These are phyloP conservation scores for Ceratina japonica DNA, from an alignment of 1,140 invertebrate species.

Conservation along the genomic window DNA sequence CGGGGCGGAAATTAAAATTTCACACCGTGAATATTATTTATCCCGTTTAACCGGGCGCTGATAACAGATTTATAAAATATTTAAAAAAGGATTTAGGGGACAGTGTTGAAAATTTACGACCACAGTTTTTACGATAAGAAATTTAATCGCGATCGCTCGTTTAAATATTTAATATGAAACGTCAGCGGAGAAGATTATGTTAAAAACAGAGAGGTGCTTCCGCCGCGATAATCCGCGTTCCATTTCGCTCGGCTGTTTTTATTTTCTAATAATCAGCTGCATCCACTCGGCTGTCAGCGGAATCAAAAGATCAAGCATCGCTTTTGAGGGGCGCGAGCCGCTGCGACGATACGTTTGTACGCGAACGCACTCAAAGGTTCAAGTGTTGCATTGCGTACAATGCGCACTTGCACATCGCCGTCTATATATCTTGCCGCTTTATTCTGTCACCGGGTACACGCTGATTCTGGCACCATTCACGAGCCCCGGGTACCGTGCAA, in stretches of 20 bases:
- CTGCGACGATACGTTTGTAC: slow-evolving; percentile 43
- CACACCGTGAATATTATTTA: not conserved
- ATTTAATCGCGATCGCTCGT: too few species aligned
- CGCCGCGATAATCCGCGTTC: not conserved
- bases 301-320: slow-evolving; percentile 61
- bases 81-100: too few species aligned
- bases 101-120: too few species aligned
- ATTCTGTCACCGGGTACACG: slow-evolving; percentile 36
- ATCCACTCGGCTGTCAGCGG: slow-evolving; percentile 25
- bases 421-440: slow-evolving; percentile 36
- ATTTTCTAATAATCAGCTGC: slow-evolving; percentile 35
- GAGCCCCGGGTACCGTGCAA: not conserved
- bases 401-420: slow-evolving; percentile 25
- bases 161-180: too few species aligned
- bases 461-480: slow-evolving; percentile 6
- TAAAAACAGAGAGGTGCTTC: too few species aligned
- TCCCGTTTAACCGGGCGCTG: too few species aligned
- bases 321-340: slow-evolving; percentile 38
- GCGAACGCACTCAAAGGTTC: slow-evolving; percentile 52
- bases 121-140: too few species aligned
- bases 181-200: too few species aligned
- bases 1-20: not conserved
- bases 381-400: slow-evolving; percentile 51
- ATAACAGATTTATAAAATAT: too few species aligned
- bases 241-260: not conserved